Conservation (phyloP, 1,140 invertebrate species). For the Leguminivora glycinivorella region DNA sequence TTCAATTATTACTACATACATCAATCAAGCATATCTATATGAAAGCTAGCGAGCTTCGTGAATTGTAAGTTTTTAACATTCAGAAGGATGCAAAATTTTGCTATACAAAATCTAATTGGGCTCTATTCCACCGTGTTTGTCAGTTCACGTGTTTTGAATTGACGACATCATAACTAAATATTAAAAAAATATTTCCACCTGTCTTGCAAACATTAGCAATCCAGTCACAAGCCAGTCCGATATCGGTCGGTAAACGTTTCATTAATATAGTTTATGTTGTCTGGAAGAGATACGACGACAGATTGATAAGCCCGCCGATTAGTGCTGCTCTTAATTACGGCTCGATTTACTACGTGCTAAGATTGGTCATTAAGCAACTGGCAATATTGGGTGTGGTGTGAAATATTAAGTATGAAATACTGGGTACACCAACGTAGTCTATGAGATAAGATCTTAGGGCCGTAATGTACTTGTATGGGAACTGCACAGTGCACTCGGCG, state of each 20-base stretch:
- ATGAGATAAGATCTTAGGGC: neutral
- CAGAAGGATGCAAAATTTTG: no score
- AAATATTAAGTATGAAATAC: neutral
- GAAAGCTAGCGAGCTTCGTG: no score
- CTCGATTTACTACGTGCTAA: slow-evolving; percentile 17
- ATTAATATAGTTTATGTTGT: slow-evolving; percentile 25
- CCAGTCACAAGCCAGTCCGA: neutral
- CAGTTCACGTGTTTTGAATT: no score
- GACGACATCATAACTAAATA: neutral
- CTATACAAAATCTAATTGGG: no score
- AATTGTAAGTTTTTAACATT: no score
- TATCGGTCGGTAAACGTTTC: slow-evolving; percentile 16
- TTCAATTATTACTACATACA: no score
- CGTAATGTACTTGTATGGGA: no score
- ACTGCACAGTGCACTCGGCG: no score
- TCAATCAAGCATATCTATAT: no score
- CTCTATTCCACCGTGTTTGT: no score
- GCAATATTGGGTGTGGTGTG: neutral
- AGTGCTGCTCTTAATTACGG: slow-evolving; percentile 8
- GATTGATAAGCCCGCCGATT: slow-evolving; percentile 23
- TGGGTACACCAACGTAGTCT: neutral
- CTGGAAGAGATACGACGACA: slow-evolving; percentile 18
- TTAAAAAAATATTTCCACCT: no score
- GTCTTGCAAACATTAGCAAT: neutral
- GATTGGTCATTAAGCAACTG: slow-evolving; percentile 9